phyloP scores from a whole-genome alignment of 2,888 invertebrate species.

The Eupsilia transversa region DNA sequence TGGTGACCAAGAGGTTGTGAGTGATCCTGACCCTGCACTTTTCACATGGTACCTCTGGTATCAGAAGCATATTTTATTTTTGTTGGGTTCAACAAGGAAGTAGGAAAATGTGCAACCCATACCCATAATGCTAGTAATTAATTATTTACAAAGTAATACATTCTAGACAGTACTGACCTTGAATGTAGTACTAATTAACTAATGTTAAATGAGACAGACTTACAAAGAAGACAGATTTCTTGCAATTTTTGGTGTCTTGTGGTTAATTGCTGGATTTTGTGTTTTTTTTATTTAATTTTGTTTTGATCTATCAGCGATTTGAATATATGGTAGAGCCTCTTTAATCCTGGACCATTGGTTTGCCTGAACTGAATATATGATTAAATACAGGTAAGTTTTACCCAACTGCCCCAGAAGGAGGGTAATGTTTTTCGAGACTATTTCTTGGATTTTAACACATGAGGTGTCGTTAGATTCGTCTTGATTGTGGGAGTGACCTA shows the following conservation, averaged over 20 bases:
- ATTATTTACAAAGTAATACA: not conserved
- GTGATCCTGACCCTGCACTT: not conserved
- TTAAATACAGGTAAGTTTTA: conserved; percentile 14
- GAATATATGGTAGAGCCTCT: conserved; percentile 27
- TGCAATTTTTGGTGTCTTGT: not conserved
- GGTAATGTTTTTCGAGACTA: too few relatives aligned
- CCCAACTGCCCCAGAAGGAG: too few relatives aligned
- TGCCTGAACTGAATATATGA: conserved; percentile 1
- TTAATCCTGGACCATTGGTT: too few relatives aligned
- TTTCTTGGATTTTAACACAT: too few relatives aligned
- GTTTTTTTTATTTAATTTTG: not conserved
- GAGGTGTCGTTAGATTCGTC: too few relatives aligned
- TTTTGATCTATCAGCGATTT: not conserved
- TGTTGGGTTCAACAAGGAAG: not conserved
- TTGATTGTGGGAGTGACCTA: too few relatives aligned
- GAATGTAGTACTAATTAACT: not conserved
- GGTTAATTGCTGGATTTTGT: not conserved
- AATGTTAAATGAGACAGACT: conserved; percentile 7
- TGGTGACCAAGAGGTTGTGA: conserved; percentile 7
- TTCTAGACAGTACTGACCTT: not conserved
- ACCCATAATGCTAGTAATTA: not conserved
- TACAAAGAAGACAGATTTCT: conserved; percentile 10
- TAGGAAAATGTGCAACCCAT: not conserved
- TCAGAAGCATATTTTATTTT: not conserved
- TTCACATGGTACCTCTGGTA: not conserved